phyloP scores from a whole-genome alignment of 2,888 invertebrate genomes.

The Crioceris asparagi region DNA sequence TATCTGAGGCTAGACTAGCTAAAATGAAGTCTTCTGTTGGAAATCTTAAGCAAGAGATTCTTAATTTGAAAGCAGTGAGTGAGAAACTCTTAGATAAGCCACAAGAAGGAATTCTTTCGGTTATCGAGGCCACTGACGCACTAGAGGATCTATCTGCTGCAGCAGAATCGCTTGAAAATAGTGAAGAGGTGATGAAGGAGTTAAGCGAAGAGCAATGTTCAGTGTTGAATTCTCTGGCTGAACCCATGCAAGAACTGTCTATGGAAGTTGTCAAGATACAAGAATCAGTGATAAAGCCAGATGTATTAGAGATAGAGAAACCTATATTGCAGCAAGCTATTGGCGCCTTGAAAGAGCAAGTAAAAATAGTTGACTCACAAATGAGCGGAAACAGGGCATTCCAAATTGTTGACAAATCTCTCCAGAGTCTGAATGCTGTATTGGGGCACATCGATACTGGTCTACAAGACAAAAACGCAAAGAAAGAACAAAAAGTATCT shows the following conservation, averaged over 20 bases:
- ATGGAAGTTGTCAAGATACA: slow-evolving; percentile 6
- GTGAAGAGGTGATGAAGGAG: too few relatives aligned
- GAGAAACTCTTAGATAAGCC: too few relatives aligned
- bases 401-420: slow-evolving; percentile 7
- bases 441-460: slow-evolving; percentile 8
- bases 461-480: slow-evolving; percentile 1
- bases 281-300: slow-evolving; percentile 8
- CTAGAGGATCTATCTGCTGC: slow-evolving; percentile 1
- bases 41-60: too few relatives aligned
- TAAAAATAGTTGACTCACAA: slow-evolving; percentile 4
- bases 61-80: too few relatives aligned
- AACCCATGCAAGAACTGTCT: slow-evolving; percentile 5
- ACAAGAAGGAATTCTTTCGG: slow-evolving; percentile 13
- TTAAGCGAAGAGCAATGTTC: background rate
- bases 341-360: slow-evolving; percentile 7
- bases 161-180: slow-evolving; percentile 6
- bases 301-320: slow-evolving; percentile 12
- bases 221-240: background rate
- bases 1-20: too few relatives aligned
- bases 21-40: too few relatives aligned
- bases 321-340: slow-evolving; percentile 11
- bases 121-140: slow-evolving; percentile 11
- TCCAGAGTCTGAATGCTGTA: slow-evolving; percentile 7
- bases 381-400: slow-evolving; percentile 5
- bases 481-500: too few relatives aligned